phyloP scores from a whole-genome alignment of 1,140 invertebrate genomes.

The Sinella curviseta region DNA sequence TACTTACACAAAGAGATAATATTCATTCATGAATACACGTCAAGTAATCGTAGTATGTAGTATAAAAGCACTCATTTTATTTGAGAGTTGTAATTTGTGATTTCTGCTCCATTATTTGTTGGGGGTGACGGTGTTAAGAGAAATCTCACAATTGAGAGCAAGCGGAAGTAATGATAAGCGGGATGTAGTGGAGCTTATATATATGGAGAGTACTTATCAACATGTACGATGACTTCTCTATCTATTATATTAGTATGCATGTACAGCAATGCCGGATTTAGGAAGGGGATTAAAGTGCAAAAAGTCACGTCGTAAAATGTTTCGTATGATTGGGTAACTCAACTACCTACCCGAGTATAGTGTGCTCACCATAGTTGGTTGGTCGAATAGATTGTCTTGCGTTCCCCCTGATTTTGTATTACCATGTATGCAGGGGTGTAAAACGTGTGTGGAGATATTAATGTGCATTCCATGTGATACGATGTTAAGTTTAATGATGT shows the following conservation, averaged over 20 bases:
- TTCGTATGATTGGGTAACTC: not conserved
- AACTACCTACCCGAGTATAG: too few species aligned
- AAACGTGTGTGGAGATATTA: not conserved
- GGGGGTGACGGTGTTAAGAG: too few species aligned
- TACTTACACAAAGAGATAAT: too few species aligned
- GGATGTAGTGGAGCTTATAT: not conserved
- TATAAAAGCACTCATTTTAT: too few species aligned
- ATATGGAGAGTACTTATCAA: too few species aligned
- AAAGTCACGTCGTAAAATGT: not conserved
- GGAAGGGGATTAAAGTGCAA: not conserved
- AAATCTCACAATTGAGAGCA: too few species aligned
- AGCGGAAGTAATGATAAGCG: not conserved
- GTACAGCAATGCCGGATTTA: not conserved
- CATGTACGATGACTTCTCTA: not conserved
- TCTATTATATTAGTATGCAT: not conserved
- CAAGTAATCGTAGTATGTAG: too few species aligned
- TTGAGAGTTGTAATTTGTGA: too few species aligned
- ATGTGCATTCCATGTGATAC: not conserved
- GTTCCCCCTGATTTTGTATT: not conserved
- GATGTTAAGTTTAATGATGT: too few species aligned
- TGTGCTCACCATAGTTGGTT: not conserved
- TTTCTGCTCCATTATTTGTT: too few species aligned
- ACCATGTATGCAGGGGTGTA: too few species aligned
- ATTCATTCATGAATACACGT: too few species aligned
- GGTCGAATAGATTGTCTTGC: not conserved